Base-by-base conservation (phyloP, 2,113 vertebrate genomes). In the Anhinga rufa region DNA sequence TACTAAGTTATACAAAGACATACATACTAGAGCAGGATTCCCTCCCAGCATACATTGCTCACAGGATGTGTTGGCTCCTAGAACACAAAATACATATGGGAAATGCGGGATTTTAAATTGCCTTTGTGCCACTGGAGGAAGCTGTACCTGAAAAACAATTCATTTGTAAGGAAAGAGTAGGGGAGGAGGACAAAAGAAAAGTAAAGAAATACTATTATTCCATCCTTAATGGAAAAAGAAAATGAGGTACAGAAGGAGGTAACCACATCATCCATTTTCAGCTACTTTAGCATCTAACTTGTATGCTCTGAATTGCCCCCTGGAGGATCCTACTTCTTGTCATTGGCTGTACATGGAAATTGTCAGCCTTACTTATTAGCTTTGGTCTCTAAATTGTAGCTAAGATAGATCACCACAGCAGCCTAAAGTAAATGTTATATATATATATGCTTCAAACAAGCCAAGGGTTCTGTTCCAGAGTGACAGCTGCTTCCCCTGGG, bases 201-300 rank as follows among this genome's bases (percentile, higher is more conserved):
- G 36, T 20, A 54, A 79, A 92, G 2, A 91, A 95, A 88, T 74
- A 62, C 32, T 90, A 66, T 83, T 88, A 36, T 42, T 83, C 4
- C 9, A 4, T 5, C 42, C 22, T 83, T 88, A 92, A 96, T 48
- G 55, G 42, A 44, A 55, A 70, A 83, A 83, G 54, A 86, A 95
- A 96, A 94, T 55, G 68, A 97, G 77, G 32, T 91, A 66, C 34
- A 62, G 90, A 77, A 85, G 62, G 58, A 92, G 82, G 70, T 38
- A 91, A 84, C 70, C 22, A 76, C 42, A 85, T 69, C 65, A 95
- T 94, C 88, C 58, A 86, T 92, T 96, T 93, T 86, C 85, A 93
- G 76, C 71, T 90, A 60, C 88, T 95, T 92, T 55, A 86, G 51
- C 46, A 51, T 71, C 82, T 92, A 64, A 93, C 87, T 93, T 95